Evolutionary conservation across 2,797 vertebrate species (phyloP).

Genomic region (Neosilurus hyrtlii): DNA sequence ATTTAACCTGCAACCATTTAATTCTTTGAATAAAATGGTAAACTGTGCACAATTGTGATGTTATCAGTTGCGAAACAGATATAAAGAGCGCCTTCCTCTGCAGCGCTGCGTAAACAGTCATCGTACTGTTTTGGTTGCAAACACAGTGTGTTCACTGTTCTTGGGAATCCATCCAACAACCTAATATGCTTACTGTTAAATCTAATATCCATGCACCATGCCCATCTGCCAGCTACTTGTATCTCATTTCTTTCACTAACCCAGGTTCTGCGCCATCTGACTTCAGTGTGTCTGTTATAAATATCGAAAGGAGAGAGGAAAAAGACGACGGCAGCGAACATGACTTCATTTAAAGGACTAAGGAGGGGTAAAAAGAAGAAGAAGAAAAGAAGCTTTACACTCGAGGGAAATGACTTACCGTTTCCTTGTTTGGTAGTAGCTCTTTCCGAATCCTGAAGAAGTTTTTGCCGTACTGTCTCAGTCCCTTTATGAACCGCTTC

Average conservation of each 20-base stretch:
- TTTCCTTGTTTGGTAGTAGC: conserved; percentile 98
- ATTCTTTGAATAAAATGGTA: background rate
- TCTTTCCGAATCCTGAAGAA: conserved; percentile 99
- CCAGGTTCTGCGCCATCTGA: background rate
- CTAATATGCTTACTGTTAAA: conserved; percentile 52
- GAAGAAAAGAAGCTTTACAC: background rate
- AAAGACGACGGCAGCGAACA: background rate
- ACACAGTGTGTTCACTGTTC: conserved; percentile 44
- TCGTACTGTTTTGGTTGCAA: conserved; percentile 49
- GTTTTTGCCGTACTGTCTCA: conserved; percentile 99
- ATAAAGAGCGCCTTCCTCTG: conserved; percentile 9
- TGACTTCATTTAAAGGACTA: conserved; percentile 10
- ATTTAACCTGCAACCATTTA: no score
- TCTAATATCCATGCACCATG: conserved; percentile 52
- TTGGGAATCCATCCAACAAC: conserved; percentile 40
- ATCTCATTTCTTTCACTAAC: conserved; percentile 30
- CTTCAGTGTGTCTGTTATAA: background rate
- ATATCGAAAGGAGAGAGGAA: background rate
- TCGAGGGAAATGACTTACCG: conserved; percentile 75
- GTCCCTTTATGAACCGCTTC: conserved; percentile 98
- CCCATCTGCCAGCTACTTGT: conserved; percentile 41
- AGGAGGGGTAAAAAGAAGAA: background rate
- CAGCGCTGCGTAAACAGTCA: conserved; percentile 44
- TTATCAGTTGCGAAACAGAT: conserved; percentile 12
- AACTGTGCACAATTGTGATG: background rate